Evolutionary conservation across 2,797 vertebrate genomes (phyloP).

Genomic region (Dendrocincla tyrannina): DNA sequence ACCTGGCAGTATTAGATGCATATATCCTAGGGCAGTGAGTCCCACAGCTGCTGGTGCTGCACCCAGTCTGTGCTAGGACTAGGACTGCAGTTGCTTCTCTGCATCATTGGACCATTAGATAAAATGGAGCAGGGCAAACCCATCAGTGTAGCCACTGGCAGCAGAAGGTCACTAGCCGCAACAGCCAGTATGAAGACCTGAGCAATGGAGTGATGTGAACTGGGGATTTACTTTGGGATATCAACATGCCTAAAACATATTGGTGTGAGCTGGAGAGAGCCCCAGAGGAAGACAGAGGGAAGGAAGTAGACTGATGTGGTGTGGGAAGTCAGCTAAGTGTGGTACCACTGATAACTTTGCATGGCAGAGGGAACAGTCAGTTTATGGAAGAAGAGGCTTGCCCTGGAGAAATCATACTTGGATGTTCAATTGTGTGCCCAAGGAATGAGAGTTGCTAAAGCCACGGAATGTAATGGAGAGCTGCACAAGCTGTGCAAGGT

Average conservation of each 20-base stretch:
- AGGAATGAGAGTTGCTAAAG: background rate
- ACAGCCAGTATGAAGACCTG: background rate
- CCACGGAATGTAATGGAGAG: background rate
- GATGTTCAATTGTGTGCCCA: background rate
- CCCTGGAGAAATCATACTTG: background rate
- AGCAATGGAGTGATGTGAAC: background rate
- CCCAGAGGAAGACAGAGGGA: background rate
- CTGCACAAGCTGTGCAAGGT: accelerated
- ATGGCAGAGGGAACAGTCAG: background rate
- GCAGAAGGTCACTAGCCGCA: background rate
- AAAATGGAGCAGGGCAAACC: background rate
- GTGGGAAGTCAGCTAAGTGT: background rate
- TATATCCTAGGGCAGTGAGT: background rate
- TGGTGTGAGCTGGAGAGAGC: background rate
- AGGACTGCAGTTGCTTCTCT: background rate
- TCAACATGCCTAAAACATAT: background rate
- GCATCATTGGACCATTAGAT: background rate
- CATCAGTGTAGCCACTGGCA: background rate
- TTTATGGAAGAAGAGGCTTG: background rate
- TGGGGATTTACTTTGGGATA: background rate
- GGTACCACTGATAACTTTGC: background rate
- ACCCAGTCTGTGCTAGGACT: accelerated
- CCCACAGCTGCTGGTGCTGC: background rate
- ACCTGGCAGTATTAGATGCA: background rate
- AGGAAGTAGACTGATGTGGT: background rate